Base-by-base conservation (phyloP, 2,888 invertebrate genomes). In the Poecilobothrus nobilitatus region DNA sequence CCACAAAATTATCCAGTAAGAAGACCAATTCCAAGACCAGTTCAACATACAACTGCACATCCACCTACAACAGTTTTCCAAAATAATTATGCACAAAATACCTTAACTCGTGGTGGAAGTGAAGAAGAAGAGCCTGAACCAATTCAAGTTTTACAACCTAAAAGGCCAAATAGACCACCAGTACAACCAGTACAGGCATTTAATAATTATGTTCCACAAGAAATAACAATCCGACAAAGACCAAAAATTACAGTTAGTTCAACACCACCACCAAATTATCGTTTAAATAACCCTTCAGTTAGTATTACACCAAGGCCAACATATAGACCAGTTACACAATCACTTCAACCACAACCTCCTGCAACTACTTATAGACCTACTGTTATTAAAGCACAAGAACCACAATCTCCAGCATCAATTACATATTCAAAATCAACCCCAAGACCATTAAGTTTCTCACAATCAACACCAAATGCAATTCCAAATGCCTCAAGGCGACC, bases 21-120 rank as follows among this genome's bases (percentile, higher is more conserved):
- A 74, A 82, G 81, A 78, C 86, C 77, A 76, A 68, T 73, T 9
- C 53, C 53, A 18, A 82, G 22, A 68, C 88, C 82, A 75, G 78
- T 79, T 74, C 82, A 81, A 78, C 72, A 73, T 1, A 84, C 85
- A 20, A 80, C 85, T 1, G 80, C 85, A 69, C 83, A 80, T 34
- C 79, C 87, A 1, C 84, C 89, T 0, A 88, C 90, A 6, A 88
- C 90, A 6, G 84, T 87, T 74, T 91, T 88, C 86, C 90, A 91
- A 78, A 88, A 88, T 75, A 86, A 86, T 74, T 91, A 89, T 79
- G 79, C 81, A 66, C 80, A 82, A 65, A 67, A 67, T 37, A 37
- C 69, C 61, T 63, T 70, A 1, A 75, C 78, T 21, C 87, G 87
- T 72, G 87, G 88, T 73, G 84, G 87, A 68, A 81, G 81, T 65